These are phyloP conservation scores for Piprites chloris DNA, from an alignment of 2,113 vertebrate species.

Conservation along the genomic window DNA sequence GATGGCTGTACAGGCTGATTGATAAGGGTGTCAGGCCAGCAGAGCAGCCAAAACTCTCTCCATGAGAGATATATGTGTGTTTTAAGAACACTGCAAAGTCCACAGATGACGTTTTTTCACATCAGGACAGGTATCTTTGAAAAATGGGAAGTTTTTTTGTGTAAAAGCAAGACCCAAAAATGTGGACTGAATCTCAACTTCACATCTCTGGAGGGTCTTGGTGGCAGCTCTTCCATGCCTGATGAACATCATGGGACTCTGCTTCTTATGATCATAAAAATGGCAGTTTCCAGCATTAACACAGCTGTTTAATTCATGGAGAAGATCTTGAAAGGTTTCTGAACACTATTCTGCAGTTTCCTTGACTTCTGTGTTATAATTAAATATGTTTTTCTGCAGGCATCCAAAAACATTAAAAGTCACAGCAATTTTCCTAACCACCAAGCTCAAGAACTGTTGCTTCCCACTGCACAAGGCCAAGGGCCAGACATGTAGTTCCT, in stretches of 20 bases:
- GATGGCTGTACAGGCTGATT: neutral
- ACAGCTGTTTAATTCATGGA: slow-evolving; percentile 9
- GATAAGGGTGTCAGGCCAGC: neutral
- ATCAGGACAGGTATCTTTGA: accelerated
- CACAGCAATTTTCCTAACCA: slow-evolving; percentile 35
- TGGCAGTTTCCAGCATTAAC: neutral
- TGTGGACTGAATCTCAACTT: accelerated
- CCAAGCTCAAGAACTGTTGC: slow-evolving; percentile 38
- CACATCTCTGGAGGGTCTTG: neutral
- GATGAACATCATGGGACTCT: neutral
- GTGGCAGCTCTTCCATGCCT: neutral
- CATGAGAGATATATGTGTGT: accelerated
- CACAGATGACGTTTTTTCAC: neutral
- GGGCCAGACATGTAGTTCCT: slow-evolving; percentile 15
- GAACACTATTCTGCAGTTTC: neutral
- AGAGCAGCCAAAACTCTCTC: neutral
- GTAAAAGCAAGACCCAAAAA: neutral
- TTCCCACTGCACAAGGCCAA: slow-evolving; percentile 38
- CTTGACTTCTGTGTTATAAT: neutral
- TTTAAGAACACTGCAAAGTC: neutral
- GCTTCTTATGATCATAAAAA: neutral
- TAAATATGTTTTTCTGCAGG: slow-evolving; percentile 4
- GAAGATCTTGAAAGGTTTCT: neutral
- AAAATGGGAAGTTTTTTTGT: neutral
- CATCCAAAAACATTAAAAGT: slow-evolving; percentile 32